Evolutionary conservation across 2,888 invertebrate species (phyloP), one percentile per base, ranked within the genome.

Genomic region (Drosophila nigritarsus): DNA sequence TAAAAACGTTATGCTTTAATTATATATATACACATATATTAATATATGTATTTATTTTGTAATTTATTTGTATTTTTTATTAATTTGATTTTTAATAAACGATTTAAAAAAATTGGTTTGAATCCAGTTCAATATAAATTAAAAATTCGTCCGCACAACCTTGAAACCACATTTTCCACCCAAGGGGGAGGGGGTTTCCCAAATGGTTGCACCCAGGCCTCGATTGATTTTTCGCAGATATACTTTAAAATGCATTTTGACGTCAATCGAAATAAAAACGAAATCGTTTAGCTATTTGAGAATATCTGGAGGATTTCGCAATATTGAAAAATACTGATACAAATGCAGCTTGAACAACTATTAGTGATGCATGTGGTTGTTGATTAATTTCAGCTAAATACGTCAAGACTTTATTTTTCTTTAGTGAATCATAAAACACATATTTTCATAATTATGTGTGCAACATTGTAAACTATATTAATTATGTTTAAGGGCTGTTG

Each of bases 401-500:
- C 49, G 77, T 82, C 68, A 80, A 73, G 73, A 62, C 15, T 71
- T 76, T 69, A 73, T 77, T 60, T 59, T 15, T 15, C 42, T 56
- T 60, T 66, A 50, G 51, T 62, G 36, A 48, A 66, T 53, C 60
- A 49, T 54, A 40, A 65, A 74, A 65, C 65, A 62, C 75, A 54
- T 58, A 54, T 55, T 27, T 67, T 40, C 58, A 73, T 60, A 32
- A 30, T 48, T 50, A 55, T 59, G 76, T 67, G 61, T 59, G 27
- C 58, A 66, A 80, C 56, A 59, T 71, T 42, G 15, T 69, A 68
- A 61, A 50, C 51, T 70, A 65, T 15, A 20, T 30, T 62, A 74
- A 60, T 55, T 75, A 24, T 61, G 49, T 56, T 80, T 59, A 36
- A 34, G 15, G 38, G 45, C 20, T 65, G 45, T 29, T 59, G 13